Evolutionary conservation across 2,797 vertebrate genomes (phyloP), one percentile per base, ranked within the genome.

Genomic region (Coilia nasus): DNA sequence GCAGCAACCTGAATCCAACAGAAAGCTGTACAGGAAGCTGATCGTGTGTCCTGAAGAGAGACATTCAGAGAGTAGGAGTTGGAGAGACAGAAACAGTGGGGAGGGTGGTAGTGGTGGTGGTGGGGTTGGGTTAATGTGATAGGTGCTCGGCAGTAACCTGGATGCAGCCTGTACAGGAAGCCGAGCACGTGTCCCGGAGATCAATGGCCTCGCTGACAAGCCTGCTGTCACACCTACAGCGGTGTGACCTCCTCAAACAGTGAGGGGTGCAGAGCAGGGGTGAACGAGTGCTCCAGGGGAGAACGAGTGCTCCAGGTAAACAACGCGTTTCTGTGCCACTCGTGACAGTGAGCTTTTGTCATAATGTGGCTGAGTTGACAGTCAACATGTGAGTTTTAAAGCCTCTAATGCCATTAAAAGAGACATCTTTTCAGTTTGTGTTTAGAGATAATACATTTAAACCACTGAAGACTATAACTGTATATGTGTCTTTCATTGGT

Each of bases 161-260:
- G 60, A 28, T 64, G 21, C 21, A 23, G 59, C 21, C 50, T 54
- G 64, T 17, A 71, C 12, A 71, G 64, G 12, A 71, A 64, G n/a
- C 60, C 2, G n/a, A 25, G 60, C 64, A 67, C 12, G 64, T 67
- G 64, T 67, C 64, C 28, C 15, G 3, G 64, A 71, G 67, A 75
- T 75, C 67, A 75, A 75, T 75, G 67, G 28, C 31, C 67, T 35
- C 67, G 17, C 28, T 75, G 67, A 75, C 67, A 75, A 35, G 67
- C 28, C 28, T 75, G 28, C 67, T 75, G 67, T 75, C 28, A 12
- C 67, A 31, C 67, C 28, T 75, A 75, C 3, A 11, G 67, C 15
- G 2, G 67, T 67, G 62, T 67, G 11, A 28, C 67, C 67, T 75
- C 67, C 35, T 75, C 28, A 75, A 75, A 75, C 67, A 75, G 67